Evolutionary conservation across 2,113 vertebrate species (phyloP), one percentile per base, ranked within the genome.

Genomic region (Neoarius graeffei): DNA sequence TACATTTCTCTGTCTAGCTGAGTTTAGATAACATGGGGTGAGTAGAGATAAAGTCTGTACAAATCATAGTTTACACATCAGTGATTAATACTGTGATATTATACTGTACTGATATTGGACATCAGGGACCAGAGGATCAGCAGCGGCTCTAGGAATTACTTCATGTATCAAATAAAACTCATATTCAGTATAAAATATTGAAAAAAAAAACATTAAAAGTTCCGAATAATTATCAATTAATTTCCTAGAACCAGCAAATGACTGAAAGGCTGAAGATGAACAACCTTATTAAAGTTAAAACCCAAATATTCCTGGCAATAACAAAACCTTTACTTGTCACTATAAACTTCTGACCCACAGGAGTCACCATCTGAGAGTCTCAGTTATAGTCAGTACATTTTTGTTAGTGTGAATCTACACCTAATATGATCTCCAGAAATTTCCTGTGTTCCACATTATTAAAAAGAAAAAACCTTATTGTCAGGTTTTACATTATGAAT

Each of bases 401-500:
- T 27, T 7, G 67, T 20, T 25, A 62, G 42, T 0, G n/a, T 13
- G 8, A 81, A 73, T 74, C 56, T 76, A 30, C 35, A 52, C 0
- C 54, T 62, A 85, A 35, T n/a, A 3, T 62, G 1, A 64, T 25
- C 11, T 42, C 27, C 10, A 48, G 57, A 19, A 79, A 30, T 30
- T 54, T 62, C 42, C 17, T 20, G 48, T 73, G 5, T 57, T 86
- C 30, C 60, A 86, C 50, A 71, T 10, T 64, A 15, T 62, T 81
- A 69, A 79, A 35, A 35, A 35, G 35, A 50, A 74, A 30, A 35
- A 76, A 83, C 17, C 27, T n/a, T 73, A 74, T 25, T 89, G 23
- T 85, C 50, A 80, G 57, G 25, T 25, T 85, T 64, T 27, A 84
- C 57, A 27, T 20, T 50, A 20, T 81, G 85, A 74, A 76, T 88